Evolutionary conservation across 2,797 vertebrate genomes (phyloP), one percentile per base, ranked within the genome.

Genomic region (Halcyon smyrnensis): DNA sequence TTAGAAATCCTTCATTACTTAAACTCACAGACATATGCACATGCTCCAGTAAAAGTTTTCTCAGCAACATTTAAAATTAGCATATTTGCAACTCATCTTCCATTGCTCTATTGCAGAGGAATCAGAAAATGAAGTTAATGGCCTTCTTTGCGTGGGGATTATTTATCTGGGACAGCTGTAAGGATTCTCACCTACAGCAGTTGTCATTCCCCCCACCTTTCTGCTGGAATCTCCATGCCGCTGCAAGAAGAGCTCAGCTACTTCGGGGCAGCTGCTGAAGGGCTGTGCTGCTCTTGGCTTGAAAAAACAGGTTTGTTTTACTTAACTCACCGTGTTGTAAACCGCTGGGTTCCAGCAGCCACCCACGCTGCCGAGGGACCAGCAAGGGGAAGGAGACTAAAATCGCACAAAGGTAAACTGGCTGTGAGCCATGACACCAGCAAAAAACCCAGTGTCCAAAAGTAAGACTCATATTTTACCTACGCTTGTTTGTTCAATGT

Each of bases 401-500:
- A 54, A 15, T 4, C 8, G 13, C 34, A 24, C 39, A 36, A 50
- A 59, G 30, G 73, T 18, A 34, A 79, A 17, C 23, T 37, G 27
- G 45, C 1, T 7, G n/a, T 2, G 68, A 89, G 50, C 67, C 30
- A 2, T 0, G 8, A 64, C 1, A 15, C 17, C 34, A 6, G 37
- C 9, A 45, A 67, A 82, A 39, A 45, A 2, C 32, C n/a, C 21
- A 6, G 1, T 4, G 13, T 11, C 7, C 5, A 53, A 34, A 74
- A 83, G 21, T 1, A 79, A 50, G 24, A 10, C 46, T 71, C 3
- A 5, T 12, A 34, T 43, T 67, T 54, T 39, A 83, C 34, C 10
- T 8, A 9, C 9, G 1, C 3, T 48, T 5, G 0, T 45, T 48
- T 5, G 0, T 45, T 81, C 32, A 15, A 14, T 1, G 3, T 2